Evolutionary conservation across 2,888 invertebrate genomes (phyloP).

Genomic region (Malacosoma neustria): DNA sequence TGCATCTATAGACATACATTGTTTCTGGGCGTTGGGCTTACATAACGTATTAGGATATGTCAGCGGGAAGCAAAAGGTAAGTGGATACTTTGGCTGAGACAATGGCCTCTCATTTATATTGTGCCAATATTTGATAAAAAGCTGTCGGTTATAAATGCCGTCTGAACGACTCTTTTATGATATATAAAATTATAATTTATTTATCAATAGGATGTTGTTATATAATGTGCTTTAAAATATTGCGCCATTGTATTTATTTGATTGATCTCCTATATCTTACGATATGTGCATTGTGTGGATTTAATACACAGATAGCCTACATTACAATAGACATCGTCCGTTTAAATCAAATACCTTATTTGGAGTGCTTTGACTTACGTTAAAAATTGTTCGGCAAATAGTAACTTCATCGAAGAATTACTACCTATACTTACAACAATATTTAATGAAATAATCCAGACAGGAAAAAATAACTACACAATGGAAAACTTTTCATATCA

Average conservation of each 20-base stretch:
- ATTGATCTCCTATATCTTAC: not conserved
- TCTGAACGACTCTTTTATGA: constrained; percentile 5
- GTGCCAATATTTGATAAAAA: constrained; percentile 31
- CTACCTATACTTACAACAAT: no score
- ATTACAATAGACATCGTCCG: no score
- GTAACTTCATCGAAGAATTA: no score
- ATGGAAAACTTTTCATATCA: no score
- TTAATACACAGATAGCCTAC: not conserved
- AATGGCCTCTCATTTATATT: constrained; percentile 43
- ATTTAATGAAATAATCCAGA: no score
- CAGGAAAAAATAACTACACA: no score
- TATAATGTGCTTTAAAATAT: not conserved
- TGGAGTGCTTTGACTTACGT: no score
- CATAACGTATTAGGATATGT: constrained; percentile 58
- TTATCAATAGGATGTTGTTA: constrained; percentile 1
- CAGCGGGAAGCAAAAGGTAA: constrained; percentile 41
- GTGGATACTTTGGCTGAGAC: constrained; percentile 46
- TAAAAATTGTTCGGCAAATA: no score
- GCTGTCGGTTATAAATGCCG: constrained; percentile 20
- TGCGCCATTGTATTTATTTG: not conserved
- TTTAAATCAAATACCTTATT: no score
- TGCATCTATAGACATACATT: constrained; percentile 59
- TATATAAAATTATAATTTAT: not conserved
- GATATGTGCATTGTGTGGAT: not conserved
- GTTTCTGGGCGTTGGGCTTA: constrained; percentile 64